phyloP scores from a whole-genome alignment of 2,888 invertebrate genomes.

The Patella ulyssiponensis region DNA sequence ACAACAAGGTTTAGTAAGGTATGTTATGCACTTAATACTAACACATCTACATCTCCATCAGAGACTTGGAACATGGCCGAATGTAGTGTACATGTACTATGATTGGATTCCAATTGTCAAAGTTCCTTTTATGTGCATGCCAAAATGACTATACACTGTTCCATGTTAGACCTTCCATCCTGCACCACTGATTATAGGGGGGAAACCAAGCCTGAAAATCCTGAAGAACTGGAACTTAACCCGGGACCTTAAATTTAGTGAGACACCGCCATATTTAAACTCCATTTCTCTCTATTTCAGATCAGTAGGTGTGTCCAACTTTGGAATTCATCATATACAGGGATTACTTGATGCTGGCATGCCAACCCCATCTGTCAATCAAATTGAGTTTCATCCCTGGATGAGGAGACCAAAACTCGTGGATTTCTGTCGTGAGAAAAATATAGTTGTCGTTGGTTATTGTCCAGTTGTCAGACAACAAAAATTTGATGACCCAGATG shows the following conservation, averaged over 20 bases:
- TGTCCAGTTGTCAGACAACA: slow-evolving; percentile 51
- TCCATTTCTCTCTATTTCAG: slow-evolving; percentile 26
- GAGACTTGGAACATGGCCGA: no score
- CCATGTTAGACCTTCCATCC: no score
- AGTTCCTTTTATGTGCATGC: no score
- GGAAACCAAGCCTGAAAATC: no score
- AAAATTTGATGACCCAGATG: slow-evolving; percentile 42
- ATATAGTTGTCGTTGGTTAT: slow-evolving; percentile 58
- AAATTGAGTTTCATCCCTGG: slow-evolving; percentile 60
- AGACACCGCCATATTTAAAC: no score
- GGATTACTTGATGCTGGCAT: slow-evolving; percentile 51
- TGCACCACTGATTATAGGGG: no score
- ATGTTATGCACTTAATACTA: slow-evolving; percentile 3
- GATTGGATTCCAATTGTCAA: no score
- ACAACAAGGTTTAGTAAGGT: slow-evolving; percentile 49
- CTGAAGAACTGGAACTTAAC: no score
- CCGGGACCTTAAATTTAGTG: no score
- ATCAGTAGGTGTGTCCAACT: slow-evolving; percentile 60
- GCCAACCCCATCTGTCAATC: slow-evolving; percentile 59
- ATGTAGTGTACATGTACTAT: no score
- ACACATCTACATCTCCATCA: no score
- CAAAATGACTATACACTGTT: no score
- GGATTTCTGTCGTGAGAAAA: slow-evolving; percentile 49
- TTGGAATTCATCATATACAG: slow-evolving; percentile 55
- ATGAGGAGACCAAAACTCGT: slow-evolving; percentile 49